Base-by-base conservation (phyloP, 1,140 invertebrate genomes). In the Aphaenogaster ashmeadi region DNA sequence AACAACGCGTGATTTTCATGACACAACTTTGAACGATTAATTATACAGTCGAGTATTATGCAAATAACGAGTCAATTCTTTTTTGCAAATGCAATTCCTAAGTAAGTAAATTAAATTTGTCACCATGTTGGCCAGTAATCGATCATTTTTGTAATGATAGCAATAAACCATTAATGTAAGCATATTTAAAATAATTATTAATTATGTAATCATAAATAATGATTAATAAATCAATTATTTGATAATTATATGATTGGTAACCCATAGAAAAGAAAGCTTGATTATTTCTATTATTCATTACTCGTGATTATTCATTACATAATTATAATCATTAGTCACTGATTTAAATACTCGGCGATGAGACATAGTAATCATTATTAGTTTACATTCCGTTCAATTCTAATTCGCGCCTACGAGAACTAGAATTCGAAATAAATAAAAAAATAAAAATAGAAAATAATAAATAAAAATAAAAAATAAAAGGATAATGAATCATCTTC, bases 241-340 rank as follows among this genome's bases (percentile, higher is more conserved):
- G 27, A 0, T 27, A 27, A 27, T 27, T 27, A 27, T 27, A 27
- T 27, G 27, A 27, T 27, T 27, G 27, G 0, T 27, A 27, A 27
- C 0, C 0, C 27, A 27, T 27, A 27, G 27, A 27, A 27, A 27
- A 27, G 27, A 27, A 67, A 67, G 11, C 15, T 27, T 47, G 5
- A 47, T 47, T 71, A 47, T 47, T 71, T 13, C 67, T 71, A 15
- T 71, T 71, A 71, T 71, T 71, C 13, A 11, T 47, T 47, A 13
- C 5, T 71, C 3, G 13, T 47, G 21, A 71, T 71, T 47, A 47
- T 71, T 71, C 41, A 47, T 71, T n/a, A 71, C 13, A 27, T 27
- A 71, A 47, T 44, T 44, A 67, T 13, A 21, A n/a, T 27, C n/a
- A 44, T 67, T 44, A 69, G 44, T 27, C 21, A 71, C 15, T 9